A percentile compares a stretch with the other conserved stretches of the same genome.
These are phyloP conservation scores for Tipula lateralis DNA, from an alignment of 2,888 invertebrate genomes.

Conservation along the genomic window DNA sequence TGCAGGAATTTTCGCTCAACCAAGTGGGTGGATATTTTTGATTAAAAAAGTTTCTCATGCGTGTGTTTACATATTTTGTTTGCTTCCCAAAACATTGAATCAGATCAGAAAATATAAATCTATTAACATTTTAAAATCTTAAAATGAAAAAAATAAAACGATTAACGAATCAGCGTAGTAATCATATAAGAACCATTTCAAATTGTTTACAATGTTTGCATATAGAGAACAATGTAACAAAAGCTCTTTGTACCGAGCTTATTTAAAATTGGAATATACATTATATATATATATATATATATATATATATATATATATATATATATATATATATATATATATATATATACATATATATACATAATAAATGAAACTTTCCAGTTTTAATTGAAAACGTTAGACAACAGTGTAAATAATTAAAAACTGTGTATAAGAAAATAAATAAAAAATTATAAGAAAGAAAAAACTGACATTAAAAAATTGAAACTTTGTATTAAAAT, in stretches of 20 bases:
- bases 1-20: background rate
- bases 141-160: background rate
- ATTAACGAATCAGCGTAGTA: background rate
- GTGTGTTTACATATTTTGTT: background rate
- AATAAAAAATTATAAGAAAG: background rate
- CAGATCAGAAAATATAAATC: background rate
- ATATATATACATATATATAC: background rate
- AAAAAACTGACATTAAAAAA: background rate
- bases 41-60: background rate
- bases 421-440: background rate
- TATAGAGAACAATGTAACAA: background rate
- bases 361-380: background rate
- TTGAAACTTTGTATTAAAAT: background rate
- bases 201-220: background rate
- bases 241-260: background rate
- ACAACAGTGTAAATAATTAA: background rate
- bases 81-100: background rate
- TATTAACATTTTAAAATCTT: too few species aligned
- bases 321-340: background rate
- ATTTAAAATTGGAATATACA: background rate
- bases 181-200: background rate
- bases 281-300: too few species aligned
- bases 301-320: background rate
- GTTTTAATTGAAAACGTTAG: background rate
- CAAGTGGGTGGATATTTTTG: background rate